Percentiles rank a stretch among this genome's conserved stretches.
phyloP scores from a whole-genome alignment of 2,888 invertebrate genomes.

The Xestia sexstrigata region DNA sequence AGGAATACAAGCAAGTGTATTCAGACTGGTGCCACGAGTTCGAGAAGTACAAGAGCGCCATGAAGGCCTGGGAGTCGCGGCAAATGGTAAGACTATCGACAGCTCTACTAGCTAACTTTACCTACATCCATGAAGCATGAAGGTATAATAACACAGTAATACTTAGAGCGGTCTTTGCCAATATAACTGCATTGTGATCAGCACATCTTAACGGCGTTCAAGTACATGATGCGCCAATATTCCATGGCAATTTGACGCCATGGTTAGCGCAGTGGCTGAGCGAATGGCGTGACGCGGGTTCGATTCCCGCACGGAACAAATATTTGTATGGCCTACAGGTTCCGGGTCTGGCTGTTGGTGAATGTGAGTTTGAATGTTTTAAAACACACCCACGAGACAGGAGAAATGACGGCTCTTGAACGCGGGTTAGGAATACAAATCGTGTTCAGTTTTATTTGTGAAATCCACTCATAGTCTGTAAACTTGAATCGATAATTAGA shows the following conservation, averaged over 20 bases:
- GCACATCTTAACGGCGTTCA: too few species aligned
- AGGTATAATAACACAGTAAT: not conserved
- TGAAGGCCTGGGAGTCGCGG: slow-evolving; percentile 92
- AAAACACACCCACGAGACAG: not conserved
- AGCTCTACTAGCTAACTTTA: slow-evolving; percentile 2
- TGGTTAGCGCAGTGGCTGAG: too few species aligned
- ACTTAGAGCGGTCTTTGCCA: not conserved
- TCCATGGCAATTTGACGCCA: too few species aligned
- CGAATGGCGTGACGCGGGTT: too few species aligned
- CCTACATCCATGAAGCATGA: not conserved
- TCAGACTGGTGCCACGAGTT: slow-evolving; percentile 94
- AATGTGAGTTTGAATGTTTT: not conserved
- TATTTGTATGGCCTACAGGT: not conserved
- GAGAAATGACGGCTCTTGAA: not conserved
- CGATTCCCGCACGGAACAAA: not conserved
- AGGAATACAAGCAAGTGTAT: slow-evolving; percentile 92
- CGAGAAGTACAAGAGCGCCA: slow-evolving; percentile 92
- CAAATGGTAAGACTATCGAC: slow-evolving; percentile 88
- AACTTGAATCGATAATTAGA: not conserved
- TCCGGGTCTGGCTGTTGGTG: not conserved
- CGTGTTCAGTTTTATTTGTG: not conserved
- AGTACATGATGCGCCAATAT: too few species aligned
- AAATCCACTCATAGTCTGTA: not conserved
- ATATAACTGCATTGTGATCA: not conserved
- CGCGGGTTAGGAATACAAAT: not conserved